A percentile compares a stretch with the other conserved stretches of the same genome.
Evolutionary conservation across 2,888 invertebrate genomes (phyloP).

Genomic region (Volucella bombylans): DNA sequence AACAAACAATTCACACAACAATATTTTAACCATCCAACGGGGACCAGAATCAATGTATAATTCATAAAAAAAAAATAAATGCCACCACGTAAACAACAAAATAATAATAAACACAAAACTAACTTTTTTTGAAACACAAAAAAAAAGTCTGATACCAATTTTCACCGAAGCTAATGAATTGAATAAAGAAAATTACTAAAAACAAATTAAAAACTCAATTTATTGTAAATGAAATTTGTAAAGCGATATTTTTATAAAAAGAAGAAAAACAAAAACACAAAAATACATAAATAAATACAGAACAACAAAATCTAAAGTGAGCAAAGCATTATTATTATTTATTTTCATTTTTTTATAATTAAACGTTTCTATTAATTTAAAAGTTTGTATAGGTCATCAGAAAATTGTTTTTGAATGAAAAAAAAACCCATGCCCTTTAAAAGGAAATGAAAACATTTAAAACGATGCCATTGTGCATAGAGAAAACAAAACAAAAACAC

Average conservation of each 20-base stretch:
- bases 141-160: constrained; percentile 69
- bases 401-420: constrained; percentile 5
- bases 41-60: background rate
- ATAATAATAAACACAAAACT: constrained; percentile 37
- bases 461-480: too few relatives aligned
- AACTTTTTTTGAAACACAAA: constrained; percentile 34
- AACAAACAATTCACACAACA: constrained; percentile 20
- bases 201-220: constrained; percentile 24
- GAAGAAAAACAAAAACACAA: background rate
- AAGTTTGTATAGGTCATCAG: constrained; percentile 5
- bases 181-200: constrained; percentile 38
- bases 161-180: constrained; percentile 70
- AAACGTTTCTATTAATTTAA: constrained; percentile 10
- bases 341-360: constrained; percentile 2
- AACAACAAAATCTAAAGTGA: constrained; percentile 16
- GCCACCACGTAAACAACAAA: too few relatives aligned
- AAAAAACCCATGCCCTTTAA: constrained; percentile 17
- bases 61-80: constrained; percentile 10
- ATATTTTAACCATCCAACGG: constrained; percentile 1
- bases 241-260: constrained; percentile 38
- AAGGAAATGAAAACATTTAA: constrained; percentile 32
- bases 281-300: background rate
- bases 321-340: constrained; percentile 29
- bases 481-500: constrained; percentile 7
- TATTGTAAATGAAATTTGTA: constrained; percentile 50